Percentiles rank a stretch among this genome's conserved stretches.
Conservation (phyloP, 92 coral and sea anemone species). For the Palythoa heliodiscus region DNA sequence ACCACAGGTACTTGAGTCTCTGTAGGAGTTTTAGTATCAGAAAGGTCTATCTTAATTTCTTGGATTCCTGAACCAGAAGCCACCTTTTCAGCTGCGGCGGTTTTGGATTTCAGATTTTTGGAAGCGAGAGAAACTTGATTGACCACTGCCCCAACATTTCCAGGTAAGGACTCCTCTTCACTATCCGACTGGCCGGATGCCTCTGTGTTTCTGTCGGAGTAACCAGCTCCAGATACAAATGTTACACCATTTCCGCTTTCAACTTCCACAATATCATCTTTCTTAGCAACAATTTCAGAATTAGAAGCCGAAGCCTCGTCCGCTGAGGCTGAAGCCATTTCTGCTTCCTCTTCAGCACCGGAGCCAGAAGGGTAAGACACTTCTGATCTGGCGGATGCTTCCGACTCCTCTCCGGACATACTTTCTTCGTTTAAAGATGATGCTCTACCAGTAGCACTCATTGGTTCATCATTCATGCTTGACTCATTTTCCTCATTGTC, state of each 20-base stretch:
- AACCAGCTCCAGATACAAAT: conserved; percentile 71
- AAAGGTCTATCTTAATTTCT: not conserved
- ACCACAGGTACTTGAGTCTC: not conserved
- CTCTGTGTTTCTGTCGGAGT: conserved; percentile 46
- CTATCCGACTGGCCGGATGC: conserved; percentile 63
- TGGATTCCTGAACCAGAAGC: conserved; percentile 29
- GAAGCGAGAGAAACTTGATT: conserved; percentile 68
- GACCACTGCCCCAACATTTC: conserved; percentile 76
- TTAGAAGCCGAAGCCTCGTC: conserved; percentile 49
- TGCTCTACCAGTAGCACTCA: conserved; percentile 26
- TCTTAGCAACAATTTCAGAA: conserved; percentile 42
- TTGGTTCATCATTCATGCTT: conserved; percentile 44
- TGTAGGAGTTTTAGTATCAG: not conserved
- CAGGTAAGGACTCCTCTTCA: conserved; percentile 76
- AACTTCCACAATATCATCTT: conserved; percentile 63
- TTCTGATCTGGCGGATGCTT: conserved; percentile 39
- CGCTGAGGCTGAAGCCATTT: conserved; percentile 51
- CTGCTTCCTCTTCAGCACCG: conserved; percentile 44
- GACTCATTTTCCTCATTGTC: conserved; percentile 59
- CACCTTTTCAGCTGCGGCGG: not conserved
- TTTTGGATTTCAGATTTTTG: not conserved
- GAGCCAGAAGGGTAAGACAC: conserved; percentile 46
- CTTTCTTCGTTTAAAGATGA: conserved; percentile 38
- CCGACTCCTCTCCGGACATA: conserved; percentile 48
- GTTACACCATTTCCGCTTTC: conserved; percentile 73